Evolutionary conservation across 2,797 vertebrate species (phyloP).

Genomic region (Botia kubotai): DNA sequence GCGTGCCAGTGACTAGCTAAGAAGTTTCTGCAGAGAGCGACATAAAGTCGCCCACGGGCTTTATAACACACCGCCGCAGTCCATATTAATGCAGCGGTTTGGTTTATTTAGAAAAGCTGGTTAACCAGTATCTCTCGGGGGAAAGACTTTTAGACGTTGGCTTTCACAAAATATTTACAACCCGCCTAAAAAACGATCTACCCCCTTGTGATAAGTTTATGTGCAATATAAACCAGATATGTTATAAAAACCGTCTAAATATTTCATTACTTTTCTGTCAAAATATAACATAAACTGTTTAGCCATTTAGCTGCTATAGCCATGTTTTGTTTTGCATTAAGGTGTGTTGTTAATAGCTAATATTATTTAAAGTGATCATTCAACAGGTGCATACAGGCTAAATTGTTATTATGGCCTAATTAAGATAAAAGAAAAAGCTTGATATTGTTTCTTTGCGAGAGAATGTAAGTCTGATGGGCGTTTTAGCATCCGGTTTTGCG

Average conservation of each 20-base stretch:
- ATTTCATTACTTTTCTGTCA: too few species aligned
- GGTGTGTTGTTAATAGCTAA: not conserved
- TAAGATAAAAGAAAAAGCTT: not conserved
- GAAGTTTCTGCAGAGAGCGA: conserved; percentile 65
- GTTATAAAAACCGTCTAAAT: not conserved
- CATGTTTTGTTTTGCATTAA: not conserved
- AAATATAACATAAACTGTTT: not conserved
- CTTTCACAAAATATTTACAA: not conserved
- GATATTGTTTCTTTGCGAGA: not conserved
- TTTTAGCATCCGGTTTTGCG: conserved; percentile 44
- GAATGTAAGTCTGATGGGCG: not conserved
- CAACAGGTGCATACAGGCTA: not conserved
- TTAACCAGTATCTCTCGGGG: conserved; percentile 11
- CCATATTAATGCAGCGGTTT: not conserved
- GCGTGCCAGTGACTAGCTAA: conserved; percentile 81
- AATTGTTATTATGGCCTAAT: not conserved
- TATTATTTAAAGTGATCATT: not conserved
- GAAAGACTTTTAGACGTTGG: conserved; percentile 8
- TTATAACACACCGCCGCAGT: conserved; percentile 63
- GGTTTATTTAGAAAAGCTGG: conserved; percentile 5
- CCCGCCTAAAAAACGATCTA: not conserved
- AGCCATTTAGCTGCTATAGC: conserved; percentile 35
- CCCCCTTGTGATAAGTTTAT: not conserved
- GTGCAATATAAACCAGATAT: not conserved
- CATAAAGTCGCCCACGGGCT: conserved; percentile 77